Percentiles rank a stretch among this genome's conserved stretches.
Conservation (phyloP, 2,797 vertebrate genomes). For the Jordanella pulchra region DNA sequence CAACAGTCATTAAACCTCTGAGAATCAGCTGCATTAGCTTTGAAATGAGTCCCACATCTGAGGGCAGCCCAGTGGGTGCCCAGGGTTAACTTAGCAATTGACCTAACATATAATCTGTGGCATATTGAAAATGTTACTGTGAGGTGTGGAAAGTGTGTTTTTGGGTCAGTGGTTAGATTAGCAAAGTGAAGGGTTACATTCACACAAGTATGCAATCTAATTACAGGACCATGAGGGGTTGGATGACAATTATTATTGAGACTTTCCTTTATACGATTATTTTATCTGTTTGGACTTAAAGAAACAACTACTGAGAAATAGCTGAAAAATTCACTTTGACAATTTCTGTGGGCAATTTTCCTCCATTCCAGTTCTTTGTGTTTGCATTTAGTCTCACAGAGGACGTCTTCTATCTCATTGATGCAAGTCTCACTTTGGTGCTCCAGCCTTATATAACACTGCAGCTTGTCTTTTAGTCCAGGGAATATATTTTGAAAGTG, state of each 20-base stretch:
- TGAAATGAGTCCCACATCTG: neutral
- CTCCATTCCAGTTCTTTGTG: slow-evolving; percentile 26
- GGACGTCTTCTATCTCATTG: slow-evolving; percentile 19
- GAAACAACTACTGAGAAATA: neutral
- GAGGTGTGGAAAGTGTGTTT: slow-evolving; percentile 47
- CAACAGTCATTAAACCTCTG: neutral
- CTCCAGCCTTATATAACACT: slow-evolving; percentile 40
- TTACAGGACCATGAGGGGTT: slow-evolving; percentile 29
- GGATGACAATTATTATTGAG: slow-evolving; percentile 30
- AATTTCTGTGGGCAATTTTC: slow-evolving; percentile 42
- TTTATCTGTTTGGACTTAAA: slow-evolving; percentile 16
- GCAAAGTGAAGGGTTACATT: slow-evolving; percentile 41
- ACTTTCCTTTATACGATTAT: slow-evolving; percentile 5
- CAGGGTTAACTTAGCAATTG: slow-evolving; percentile 12
- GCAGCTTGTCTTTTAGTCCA: slow-evolving; percentile 36
- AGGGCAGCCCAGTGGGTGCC: slow-evolving; percentile 2
- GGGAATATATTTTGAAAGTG: slow-evolving; percentile 4
- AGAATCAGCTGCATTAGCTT: neutral
- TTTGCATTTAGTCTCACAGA: slow-evolving; percentile 13
- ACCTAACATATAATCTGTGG: slow-evolving; percentile 12
- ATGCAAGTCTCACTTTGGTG: slow-evolving; percentile 14
- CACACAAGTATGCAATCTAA: slow-evolving; percentile 42
- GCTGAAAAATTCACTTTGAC: slow-evolving; percentile 27
- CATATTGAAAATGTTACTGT: slow-evolving; percentile 21
- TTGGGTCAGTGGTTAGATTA: slow-evolving; percentile 38